Evolutionary conservation across 1,140 invertebrate species (phyloP).

Genomic region (Drosophila sturtevanti): DNA sequence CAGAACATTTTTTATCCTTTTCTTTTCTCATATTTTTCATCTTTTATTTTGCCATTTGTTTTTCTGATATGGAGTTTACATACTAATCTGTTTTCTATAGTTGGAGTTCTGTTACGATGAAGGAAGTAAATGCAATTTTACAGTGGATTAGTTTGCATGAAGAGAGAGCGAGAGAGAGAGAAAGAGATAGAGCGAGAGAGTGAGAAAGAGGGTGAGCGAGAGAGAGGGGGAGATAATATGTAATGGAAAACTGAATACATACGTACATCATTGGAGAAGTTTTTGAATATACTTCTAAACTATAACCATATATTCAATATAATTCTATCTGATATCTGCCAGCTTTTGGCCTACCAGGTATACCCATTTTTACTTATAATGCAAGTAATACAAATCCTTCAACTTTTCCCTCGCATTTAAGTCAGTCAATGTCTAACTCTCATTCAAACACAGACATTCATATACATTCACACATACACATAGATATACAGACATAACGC

Average conservation of each 20-base stretch:
- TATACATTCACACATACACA: constrained; percentile 23
- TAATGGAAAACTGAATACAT: constrained; percentile 23
- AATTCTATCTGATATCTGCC: constrained; percentile 12
- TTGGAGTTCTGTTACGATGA: constrained; percentile 45
- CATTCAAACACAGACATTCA: constrained; percentile 28
- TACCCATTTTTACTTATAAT: constrained; percentile 38
- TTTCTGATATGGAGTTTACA: constrained; percentile 61
- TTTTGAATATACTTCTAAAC: neutral
- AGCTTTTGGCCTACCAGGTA: constrained; percentile 60
- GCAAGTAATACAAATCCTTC: constrained; percentile 15
- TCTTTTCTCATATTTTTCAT: constrained; percentile 15
- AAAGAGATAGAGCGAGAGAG: constrained; percentile 2
- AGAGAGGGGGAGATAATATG: constrained; percentile 8
- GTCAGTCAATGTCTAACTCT: constrained; percentile 52
- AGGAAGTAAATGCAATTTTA: constrained; percentile 61
- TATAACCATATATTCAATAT: neutral
- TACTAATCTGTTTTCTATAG: constrained; percentile 50
- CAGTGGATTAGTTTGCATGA: constrained; percentile 42
- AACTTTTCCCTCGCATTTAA: constrained; percentile 36
- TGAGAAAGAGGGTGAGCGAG: constrained; percentile 24
- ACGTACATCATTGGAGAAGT: constrained; percentile 1
- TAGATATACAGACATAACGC: constrained; percentile 30
- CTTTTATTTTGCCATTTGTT: constrained; percentile 19
- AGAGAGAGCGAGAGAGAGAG: constrained; percentile 16
- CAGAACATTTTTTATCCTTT: constrained; percentile 53